Evolutionary conservation across 2,113 vertebrate species (phyloP), one percentile per base, ranked within the genome.

Genomic region (Sterna hirundo): DNA sequence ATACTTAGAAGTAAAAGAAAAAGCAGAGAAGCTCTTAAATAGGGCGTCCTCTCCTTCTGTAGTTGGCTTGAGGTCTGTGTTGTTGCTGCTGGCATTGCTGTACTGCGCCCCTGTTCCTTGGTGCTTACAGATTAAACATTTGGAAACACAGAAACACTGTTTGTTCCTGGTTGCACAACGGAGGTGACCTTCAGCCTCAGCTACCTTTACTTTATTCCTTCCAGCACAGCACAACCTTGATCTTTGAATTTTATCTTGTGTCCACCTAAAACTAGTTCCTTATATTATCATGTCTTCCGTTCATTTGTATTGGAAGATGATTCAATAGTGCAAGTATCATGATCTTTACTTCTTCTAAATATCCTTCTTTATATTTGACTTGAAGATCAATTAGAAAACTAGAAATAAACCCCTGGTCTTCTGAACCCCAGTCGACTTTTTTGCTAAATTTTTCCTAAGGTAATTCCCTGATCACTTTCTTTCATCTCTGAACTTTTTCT

Each of bases 51-150:
- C 3, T 47, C 36, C 55, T 86, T 42, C 66, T 49, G 8, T 20
- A 36, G 30, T 0, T 69, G 86, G 40, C 46, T 40, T 11, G 7
- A 86, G 47, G 60, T 60, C 49, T 66, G 26, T 0, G 2, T 26
- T 74, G n/a, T 18, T 82, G 64, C 69, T 61, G 66, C 40, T 65
- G 60, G 25, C 40, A 23, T 36, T 70, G 88, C n/a, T 86, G 62
- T 54, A 6, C 71, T 58, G 42, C 49, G 71, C 6, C 68, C 25
- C 40, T 57, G 49, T 83, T 66, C 58, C 68, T 70, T 38, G n/a
- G 36, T 74, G 80, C 72, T 94, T 94, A 46, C 93, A 94, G 38
- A 74, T 55, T 46, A 92, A 94, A 93, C 66, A 49, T 62, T 62
- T 77, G 65, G 71, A 92, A 96, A 78, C 4, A 29, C 44, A 13